A percentile compares a stretch with the other conserved stretches of the same genome.
Evolutionary conservation across 2,888 invertebrate species (phyloP).

Genomic region (Netelia fuscicornis): DNA sequence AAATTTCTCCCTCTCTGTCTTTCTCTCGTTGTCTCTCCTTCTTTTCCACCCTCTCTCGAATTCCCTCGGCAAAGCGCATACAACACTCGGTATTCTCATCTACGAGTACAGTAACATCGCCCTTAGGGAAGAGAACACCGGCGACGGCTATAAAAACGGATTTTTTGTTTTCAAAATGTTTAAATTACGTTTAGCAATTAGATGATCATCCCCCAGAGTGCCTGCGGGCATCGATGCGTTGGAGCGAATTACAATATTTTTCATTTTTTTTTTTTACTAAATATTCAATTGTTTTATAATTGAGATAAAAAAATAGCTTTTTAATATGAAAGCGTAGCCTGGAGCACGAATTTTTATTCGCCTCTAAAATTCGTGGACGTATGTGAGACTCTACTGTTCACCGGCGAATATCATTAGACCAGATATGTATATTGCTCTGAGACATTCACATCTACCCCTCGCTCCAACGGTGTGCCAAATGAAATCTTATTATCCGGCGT

Average conservation of each 20-base stretch:
- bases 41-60: constrained; percentile 54
- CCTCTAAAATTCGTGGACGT: not conserved
- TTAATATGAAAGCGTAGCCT: not conserved
- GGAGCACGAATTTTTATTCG: not conserved
- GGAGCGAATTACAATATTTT: too few relatives aligned
- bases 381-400: constrained; percentile 23
- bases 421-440: constrained; percentile 36
- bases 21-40: not conserved
- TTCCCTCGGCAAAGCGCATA: constrained; percentile 24
- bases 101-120: constrained; percentile 26
- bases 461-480: constrained; percentile 38
- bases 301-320: too few relatives aligned
- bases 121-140: not conserved
- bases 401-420: constrained; percentile 17
- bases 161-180: too few relatives aligned
- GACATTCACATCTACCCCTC: constrained; percentile 34
- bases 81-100: constrained; percentile 27
- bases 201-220: too few relatives aligned
- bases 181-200: too few relatives aligned
- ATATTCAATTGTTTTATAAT: too few relatives aligned
- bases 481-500: constrained; percentile 66
- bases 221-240: too few relatives aligned
- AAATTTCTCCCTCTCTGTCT: constrained; percentile 40
- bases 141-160: not conserved
- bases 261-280: too few relatives aligned